phyloP scores from a whole-genome alignment of 2,888 invertebrate species.

The Panzeria rudis region DNA sequence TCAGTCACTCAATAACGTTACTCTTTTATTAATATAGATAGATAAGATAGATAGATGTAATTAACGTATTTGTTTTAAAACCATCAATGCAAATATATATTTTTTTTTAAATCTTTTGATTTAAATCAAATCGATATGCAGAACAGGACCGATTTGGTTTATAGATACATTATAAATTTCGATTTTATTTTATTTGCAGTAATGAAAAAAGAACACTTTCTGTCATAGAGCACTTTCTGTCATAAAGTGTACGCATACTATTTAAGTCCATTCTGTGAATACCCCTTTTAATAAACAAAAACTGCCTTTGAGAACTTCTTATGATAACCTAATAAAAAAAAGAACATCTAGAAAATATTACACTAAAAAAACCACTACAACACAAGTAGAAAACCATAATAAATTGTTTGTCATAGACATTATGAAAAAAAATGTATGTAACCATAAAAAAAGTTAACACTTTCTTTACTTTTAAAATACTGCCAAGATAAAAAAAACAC shows the following conservation, averaged over 20 bases:
- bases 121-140: neutral
- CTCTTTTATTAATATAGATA: too few species aligned
- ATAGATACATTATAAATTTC: too few species aligned
- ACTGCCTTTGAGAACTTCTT: slow-evolving; percentile 20
- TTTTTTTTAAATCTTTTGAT: too few species aligned
- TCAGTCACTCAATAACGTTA: too few species aligned
- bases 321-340: slow-evolving; percentile 25
- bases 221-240: too few species aligned
- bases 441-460: slow-evolving; percentile 52
- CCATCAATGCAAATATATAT: too few species aligned
- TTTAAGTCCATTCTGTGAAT: neutral
- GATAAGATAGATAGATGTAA: too few species aligned
- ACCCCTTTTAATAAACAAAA: neutral
- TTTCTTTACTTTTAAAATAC: slow-evolving; percentile 43
- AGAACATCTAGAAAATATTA: neutral
- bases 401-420: slow-evolving; percentile 42
- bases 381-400: slow-evolving; percentile 1
- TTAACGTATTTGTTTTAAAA: too few species aligned
- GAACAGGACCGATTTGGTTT: neutral
- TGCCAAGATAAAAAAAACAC: slow-evolving; percentile 15
- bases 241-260: too few species aligned
- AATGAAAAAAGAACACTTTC: too few species aligned
- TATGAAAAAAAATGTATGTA: slow-evolving; percentile 11
- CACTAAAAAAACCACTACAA: neutral
- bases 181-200: too few species aligned